These are phyloP conservation scores for Sakesphorus luctuosus DNA, from an alignment of 2,113 vertebrate species.

Conservation along the genomic window DNA sequence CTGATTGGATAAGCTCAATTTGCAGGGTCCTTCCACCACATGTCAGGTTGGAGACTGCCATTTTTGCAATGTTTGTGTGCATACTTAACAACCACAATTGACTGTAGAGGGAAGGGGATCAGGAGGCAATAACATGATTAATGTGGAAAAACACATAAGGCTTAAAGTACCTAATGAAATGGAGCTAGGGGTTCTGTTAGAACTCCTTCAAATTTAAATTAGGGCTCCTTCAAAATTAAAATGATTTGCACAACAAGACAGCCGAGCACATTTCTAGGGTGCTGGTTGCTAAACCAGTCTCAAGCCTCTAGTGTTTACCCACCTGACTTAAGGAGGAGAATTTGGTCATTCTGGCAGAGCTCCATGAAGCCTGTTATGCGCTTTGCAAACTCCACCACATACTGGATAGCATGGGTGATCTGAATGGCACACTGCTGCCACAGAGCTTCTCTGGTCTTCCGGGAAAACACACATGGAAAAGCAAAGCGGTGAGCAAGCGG, in stretches of 20 bases:
- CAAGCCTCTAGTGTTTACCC: slow-evolving; percentile 14
- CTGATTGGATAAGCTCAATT: slow-evolving; percentile 59
- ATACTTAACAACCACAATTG: slow-evolving; percentile 46
- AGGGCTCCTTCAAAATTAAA: not conserved
- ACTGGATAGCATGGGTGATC: slow-evolving; percentile 98
- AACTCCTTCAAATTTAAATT: not conserved
- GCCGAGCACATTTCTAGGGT: not conserved
- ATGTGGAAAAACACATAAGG: not conserved
- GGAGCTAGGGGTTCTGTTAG: not conserved
- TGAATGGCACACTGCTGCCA: slow-evolving; percentile 99
- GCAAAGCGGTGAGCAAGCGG: not conserved
- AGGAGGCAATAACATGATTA: slow-evolving; percentile 36
- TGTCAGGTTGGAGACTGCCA: slow-evolving; percentile 63
- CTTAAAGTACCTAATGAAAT: slow-evolving; percentile 11
- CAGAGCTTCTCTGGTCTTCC: slow-evolving; percentile 91
- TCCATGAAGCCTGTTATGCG: slow-evolving; percentile 99
- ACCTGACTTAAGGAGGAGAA: slow-evolving; percentile 99
- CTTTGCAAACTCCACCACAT: slow-evolving; percentile 98
- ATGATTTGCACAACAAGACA: not conserved
- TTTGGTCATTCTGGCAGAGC: slow-evolving; percentile 99
- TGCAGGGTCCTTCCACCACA: slow-evolving; percentile 56
- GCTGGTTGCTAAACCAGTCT: not conserved
- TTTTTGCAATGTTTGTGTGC: slow-evolving; percentile 8
- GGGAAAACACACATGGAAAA: slow-evolving; percentile 2
- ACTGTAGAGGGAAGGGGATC: slow-evolving; percentile 41